phyloP scores from a whole-genome alignment of 2,797 vertebrate genomes.

The Sphaeramia orbicularis region DNA sequence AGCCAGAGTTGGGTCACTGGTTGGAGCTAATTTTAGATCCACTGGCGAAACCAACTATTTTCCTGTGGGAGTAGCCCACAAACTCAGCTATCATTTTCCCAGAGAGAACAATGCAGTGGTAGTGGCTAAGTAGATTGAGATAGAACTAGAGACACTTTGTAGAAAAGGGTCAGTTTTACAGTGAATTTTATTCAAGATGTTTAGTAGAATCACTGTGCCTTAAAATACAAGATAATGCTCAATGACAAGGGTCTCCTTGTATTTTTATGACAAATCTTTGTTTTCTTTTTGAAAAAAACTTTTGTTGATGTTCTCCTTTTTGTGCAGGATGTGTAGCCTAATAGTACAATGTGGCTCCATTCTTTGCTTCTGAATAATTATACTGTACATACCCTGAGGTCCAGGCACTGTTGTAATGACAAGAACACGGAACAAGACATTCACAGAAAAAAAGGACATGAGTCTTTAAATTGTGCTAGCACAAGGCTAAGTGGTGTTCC shows the following conservation, averaged over 20 bases:
- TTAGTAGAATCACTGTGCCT: constrained; percentile 1
- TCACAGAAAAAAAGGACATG: constrained; percentile 56
- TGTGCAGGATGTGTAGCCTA: constrained; percentile 35
- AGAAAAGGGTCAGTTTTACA: neutral
- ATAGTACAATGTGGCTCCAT: constrained; percentile 24
- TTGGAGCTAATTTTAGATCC: constrained; percentile 73
- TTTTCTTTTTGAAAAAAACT: constrained; percentile 5
- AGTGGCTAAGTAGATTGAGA: constrained; percentile 13
- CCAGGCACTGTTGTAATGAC: constrained; percentile 33
- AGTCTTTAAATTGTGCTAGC: constrained; percentile 37
- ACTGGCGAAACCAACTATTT: constrained; percentile 54
- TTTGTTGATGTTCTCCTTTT: constrained; percentile 44
- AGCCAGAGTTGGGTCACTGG: constrained; percentile 71
- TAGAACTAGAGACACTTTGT: neutral
- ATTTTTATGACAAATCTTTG: constrained; percentile 1
- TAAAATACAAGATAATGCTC: constrained; percentile 4
- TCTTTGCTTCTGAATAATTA: constrained; percentile 29
- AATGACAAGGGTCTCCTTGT: neutral
- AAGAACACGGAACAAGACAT: constrained; percentile 4
- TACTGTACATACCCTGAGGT: constrained; percentile 22
- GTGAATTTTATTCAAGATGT: constrained; percentile 4
- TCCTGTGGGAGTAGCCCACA: constrained; percentile 35
- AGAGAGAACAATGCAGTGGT: constrained; percentile 15
- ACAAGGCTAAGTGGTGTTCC: constrained; percentile 54
- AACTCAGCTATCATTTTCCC: constrained; percentile 40